Evolutionary conservation across 2,888 invertebrate genomes (phyloP).

Genomic region (Mythimna albipuncta): DNA sequence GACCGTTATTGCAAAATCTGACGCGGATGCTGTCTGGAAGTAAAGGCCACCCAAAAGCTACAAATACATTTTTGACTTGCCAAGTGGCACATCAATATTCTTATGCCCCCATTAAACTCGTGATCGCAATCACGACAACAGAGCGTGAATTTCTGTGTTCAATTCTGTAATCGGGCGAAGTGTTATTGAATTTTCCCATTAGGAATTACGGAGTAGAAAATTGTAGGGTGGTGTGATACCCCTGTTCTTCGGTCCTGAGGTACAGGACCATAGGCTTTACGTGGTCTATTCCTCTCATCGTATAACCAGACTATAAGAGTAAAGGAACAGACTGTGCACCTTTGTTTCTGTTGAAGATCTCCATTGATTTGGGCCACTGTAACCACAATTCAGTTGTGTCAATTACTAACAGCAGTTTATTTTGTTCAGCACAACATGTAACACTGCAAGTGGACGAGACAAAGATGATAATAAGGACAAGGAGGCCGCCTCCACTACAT

Average conservation of each 20-base stretch:
- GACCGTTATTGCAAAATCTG: no score
- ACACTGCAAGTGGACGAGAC: conserved; percentile 74
- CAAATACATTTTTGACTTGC: no score
- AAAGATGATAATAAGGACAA: conserved; percentile 73
- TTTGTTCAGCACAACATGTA: conserved; percentile 78
- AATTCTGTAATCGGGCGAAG: background rate
- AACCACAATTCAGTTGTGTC: background rate
- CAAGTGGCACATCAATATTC: background rate
- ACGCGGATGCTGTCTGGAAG: no score
- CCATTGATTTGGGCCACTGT: background rate
- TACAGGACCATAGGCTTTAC: no score
- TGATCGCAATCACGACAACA: background rate
- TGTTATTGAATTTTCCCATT: no score
- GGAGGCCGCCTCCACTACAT: conserved; percentile 71
- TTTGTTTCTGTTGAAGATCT: no score
- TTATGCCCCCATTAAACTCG: no score
- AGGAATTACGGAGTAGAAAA: no score
- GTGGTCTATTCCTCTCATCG: no score
- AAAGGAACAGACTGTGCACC: background rate
- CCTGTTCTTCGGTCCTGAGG: no score
- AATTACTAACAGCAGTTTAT: background rate
- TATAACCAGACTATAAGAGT: background rate
- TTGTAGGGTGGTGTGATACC: background rate
- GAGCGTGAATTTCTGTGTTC: background rate
- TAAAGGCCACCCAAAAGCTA: no score